These are phyloP conservation scores for Rhynchotus rufescens DNA, from an alignment of 2,797 vertebrate genomes.

Conservation along the genomic window DNA sequence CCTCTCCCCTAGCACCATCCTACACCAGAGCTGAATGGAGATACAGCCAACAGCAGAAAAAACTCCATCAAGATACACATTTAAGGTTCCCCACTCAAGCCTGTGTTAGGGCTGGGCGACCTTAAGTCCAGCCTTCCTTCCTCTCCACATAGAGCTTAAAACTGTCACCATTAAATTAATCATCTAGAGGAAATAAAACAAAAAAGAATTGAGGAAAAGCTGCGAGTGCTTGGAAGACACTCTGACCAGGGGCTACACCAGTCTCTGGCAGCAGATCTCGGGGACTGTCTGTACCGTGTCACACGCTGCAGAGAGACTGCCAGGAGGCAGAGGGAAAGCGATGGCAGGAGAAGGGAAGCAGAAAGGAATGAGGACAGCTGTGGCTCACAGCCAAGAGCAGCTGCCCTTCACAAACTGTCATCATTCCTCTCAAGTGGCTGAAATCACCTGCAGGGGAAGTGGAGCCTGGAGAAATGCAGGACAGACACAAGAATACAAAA, in stretches of 20 bases:
- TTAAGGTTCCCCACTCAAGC: neutral
- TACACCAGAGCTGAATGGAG: neutral
- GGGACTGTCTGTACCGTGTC: neutral
- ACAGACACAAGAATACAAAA: neutral
- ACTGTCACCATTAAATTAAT: neutral
- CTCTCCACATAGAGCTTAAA: neutral
- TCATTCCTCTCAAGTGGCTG: neutral
- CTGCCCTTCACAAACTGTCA: neutral
- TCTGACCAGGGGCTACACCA: neutral
- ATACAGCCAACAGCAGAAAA: neutral
- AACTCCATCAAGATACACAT: neutral
- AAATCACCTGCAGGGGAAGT: neutral
- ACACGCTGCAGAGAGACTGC: neutral
- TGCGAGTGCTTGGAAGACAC: neutral
- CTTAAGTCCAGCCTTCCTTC: neutral
- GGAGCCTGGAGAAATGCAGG: neutral
- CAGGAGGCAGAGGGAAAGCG: slow-evolving; percentile 6
- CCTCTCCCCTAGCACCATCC: neutral
- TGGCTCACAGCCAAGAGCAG: accelerated
- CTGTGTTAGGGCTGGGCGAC: neutral
- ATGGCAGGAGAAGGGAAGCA: slow-evolving; percentile 5
- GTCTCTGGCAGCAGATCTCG: neutral
- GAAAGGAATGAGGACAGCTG: neutral
- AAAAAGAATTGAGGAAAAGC: neutral
- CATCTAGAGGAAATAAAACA: neutral